Evolutionary conservation across 2,797 vertebrate species (phyloP), one percentile per base, ranked within the genome.

Genomic region (Phalloptychus januarius): DNA sequence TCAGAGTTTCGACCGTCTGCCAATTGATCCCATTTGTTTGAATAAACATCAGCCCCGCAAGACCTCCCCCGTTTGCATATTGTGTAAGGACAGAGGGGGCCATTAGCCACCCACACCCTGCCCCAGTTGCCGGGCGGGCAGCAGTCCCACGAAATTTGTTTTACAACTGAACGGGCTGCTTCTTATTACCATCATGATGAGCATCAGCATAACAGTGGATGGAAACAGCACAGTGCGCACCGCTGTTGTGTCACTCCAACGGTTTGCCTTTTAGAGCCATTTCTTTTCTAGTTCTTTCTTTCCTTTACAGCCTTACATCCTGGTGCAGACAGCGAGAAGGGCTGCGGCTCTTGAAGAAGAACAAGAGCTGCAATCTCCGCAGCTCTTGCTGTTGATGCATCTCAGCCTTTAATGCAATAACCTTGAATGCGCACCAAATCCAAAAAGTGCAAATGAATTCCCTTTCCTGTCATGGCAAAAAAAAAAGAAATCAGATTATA

Each of bases 21-120:
- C 33, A 65, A 65, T 65, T 38, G 63, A 65, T 65, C 36, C 63
- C 63, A 65, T 65, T 65, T 65, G 63, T 65, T 65, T 65, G 63
- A 65, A 65, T 65, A 65, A 65, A 65, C 63, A 65, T 65, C 63
- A 65, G 63, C 36, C 33, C 63, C 33, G 63, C 63, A 65, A 65
- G 63, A 65, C 33, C 38, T 65, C 63, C 63, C 18, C 63, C 33
- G 63, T 65, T 65, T 65, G 63, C 33, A 65, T 38, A 65, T 65
- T 38, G 63, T 38, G 33, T 38, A 16, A 36, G 31, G 20, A 36
- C 36, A 38, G 63, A 23, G 61, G 33, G 33, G 33, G 33, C 33
- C 33, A 65, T 65, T 38, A 65, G 16, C 33, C 61, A 18, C 28
- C 58, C 31, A 31, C 36, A 10, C 4, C 36, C 36, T 31, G 3